Percentiles rank a stretch among this genome's conserved stretches.
Evolutionary conservation across 2,113 vertebrate species (phyloP).

Genomic region (Turdus rufiventris): DNA sequence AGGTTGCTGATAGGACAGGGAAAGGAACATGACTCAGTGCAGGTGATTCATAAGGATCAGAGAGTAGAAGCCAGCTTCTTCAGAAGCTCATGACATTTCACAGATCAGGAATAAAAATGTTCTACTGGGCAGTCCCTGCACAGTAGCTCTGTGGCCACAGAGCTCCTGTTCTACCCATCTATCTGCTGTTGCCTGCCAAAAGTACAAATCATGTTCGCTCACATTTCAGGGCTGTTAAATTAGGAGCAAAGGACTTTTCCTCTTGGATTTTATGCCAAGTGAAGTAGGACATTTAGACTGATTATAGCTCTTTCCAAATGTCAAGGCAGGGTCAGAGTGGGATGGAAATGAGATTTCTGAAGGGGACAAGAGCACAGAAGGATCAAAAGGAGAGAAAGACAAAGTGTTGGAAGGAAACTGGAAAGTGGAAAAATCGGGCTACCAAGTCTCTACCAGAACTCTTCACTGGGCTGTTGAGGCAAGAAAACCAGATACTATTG

Average conservation of each 20-base stretch:
- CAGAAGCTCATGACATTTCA: not conserved
- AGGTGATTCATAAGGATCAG: conserved; percentile 26
- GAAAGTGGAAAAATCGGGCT: not conserved
- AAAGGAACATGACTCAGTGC: conserved; percentile 22
- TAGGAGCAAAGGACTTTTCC: not conserved
- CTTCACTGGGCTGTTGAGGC: not conserved
- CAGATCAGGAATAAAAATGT: not conserved
- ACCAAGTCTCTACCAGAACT: not conserved
- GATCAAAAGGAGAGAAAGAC: not conserved
- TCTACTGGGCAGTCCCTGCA: not conserved
- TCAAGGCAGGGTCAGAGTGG: not conserved
- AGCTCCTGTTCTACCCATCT: not conserved
- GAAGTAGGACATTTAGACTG: not conserved
- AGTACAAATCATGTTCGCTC: not conserved
- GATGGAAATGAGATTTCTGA: not conserved
- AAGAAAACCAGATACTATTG: not conserved
- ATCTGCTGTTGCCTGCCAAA: not conserved
- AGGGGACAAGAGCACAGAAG: not conserved
- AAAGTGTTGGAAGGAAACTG: not conserved
- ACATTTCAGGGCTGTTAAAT: not conserved
- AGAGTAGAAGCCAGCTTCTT: not conserved
- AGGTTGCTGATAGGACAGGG: conserved; percentile 36
- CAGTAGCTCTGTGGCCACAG: not conserved
- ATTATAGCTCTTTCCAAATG: not conserved
- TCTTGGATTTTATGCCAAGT: not conserved